Conservation (phyloP, 2,888 invertebrate species). For the Malthinus seriepunctatus region DNA sequence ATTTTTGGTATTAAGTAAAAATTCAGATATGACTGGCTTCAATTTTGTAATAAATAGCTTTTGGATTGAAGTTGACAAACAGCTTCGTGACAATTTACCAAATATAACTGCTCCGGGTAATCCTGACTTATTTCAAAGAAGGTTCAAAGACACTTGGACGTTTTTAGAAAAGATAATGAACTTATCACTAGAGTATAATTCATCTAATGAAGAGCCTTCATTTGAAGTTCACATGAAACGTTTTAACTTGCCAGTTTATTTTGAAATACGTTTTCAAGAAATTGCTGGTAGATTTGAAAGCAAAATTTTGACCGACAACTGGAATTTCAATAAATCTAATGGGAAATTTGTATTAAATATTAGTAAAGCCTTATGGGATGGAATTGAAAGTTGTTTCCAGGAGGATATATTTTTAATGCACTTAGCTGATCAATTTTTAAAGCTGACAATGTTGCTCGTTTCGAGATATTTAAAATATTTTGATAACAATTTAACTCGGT, state of each 20-base stretch:
- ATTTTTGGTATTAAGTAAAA: conserved; percentile 47
- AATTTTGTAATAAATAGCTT: conserved; percentile 84
- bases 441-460: conserved; percentile 81
- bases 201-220: conserved; percentile 68
- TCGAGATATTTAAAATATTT: conserved; percentile 81
- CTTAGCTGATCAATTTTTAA: conserved; percentile 84
- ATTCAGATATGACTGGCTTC: conserved; percentile 62
- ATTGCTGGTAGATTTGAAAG: conserved; percentile 73
- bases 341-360: conserved; percentile 56
- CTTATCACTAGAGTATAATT: conserved; percentile 63
- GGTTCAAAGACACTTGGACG: conserved; percentile 77
- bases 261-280: conserved; percentile 93
- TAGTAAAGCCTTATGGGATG: conserved; percentile 57
- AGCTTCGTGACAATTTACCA: conserved; percentile 77
- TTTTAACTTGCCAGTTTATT: conserved; percentile 97
- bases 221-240: conserved; percentile 76
- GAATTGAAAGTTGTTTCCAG: conserved; percentile 67
- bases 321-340: conserved; percentile 26
- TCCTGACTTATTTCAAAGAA: conserved; percentile 82
- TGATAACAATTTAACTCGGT: conserved; percentile 32
- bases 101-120: conserved; percentile 92
- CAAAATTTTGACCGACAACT: conserved; percentile 48
- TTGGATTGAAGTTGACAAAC: conserved; percentile 84
- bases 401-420: conserved; percentile 79
- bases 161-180: conserved; percentile 75